These are phyloP conservation scores for Anarhynchus alexandrinus DNA, from an alignment of 2,113 vertebrate species.

Conservation along the genomic window DNA sequence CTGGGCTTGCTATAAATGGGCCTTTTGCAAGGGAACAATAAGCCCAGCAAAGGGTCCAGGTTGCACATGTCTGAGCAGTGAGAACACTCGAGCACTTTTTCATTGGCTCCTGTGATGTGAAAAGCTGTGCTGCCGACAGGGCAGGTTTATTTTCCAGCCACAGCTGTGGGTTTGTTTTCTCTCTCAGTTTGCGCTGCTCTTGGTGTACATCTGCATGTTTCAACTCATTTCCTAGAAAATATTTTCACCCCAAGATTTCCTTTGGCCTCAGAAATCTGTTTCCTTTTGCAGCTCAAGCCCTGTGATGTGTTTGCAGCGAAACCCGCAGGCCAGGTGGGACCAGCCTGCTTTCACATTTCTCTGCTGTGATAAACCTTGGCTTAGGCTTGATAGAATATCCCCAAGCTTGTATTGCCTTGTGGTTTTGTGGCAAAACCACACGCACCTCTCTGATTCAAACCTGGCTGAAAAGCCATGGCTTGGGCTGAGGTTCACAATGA, in stretches of 20 bases:
- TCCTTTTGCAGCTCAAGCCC: not conserved
- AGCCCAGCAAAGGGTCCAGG: conserved; percentile 80
- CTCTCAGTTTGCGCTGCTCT: not conserved
- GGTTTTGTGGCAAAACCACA: not conserved
- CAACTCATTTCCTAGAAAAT: conserved; percentile 35
- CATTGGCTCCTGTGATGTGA: conserved; percentile 67
- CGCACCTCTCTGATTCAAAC: not conserved
- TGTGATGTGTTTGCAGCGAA: not conserved
- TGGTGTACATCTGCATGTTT: conserved; percentile 24
- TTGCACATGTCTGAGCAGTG: conserved; percentile 84
- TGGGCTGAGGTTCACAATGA: not conserved
- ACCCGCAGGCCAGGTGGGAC: not conserved
- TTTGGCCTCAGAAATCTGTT: not conserved
- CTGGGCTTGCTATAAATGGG: conserved; percentile 81
- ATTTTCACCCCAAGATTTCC: conserved; percentile 6
- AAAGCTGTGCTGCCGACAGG: conserved; percentile 29
- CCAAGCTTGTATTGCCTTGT: not conserved
- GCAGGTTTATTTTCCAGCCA: conserved; percentile 57
- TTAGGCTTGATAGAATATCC: not conserved
- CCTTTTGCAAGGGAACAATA: conserved; percentile 88
- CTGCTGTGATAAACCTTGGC: not conserved
- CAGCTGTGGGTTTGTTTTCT: conserved; percentile 52
- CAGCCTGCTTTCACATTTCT: not conserved
- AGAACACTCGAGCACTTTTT: conserved; percentile 74
- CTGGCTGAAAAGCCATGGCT: not conserved